Base-by-base conservation (phyloP, 2,797 vertebrate genomes). In the Amphiprion clarkii region DNA sequence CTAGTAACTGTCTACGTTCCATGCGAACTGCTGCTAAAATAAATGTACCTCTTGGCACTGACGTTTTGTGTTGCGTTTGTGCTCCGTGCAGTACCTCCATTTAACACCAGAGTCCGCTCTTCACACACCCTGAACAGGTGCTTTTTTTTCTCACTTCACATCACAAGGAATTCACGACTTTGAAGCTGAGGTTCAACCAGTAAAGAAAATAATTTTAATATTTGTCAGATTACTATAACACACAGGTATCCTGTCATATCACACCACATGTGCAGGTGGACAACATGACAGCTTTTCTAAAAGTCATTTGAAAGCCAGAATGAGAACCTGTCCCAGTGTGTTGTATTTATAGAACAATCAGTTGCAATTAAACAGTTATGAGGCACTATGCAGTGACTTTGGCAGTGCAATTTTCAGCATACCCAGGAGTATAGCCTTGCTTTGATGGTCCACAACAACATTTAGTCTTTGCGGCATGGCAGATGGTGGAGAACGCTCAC, bases 151-250 rank as follows among this genome's bases (percentile, higher is more conserved):
- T 7, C 16, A 16, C 44, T 19, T 6, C 16, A 14, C 16, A 19
- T 31, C 31, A 60, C 21, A 77, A 72, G 36, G 55, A 84, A 78
- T 66, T 74, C 65, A 81, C 73, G 36, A 75, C 31, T 54, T 13
- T 11, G 55, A 87, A 81, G 57, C 59, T 79, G 63, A 76, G 70
- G 60, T 87, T 87, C 82, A 90, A 91, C 88, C 81, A 88, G 87
- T 94, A 91, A 93, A 89, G 87, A 94, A 94, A 94, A 93, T 91
- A 89, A 83, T 88, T 93, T 93, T 94, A 93, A 93, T 93, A 83
- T 89, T 76, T 71, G 52, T 67, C 55, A 58, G 77, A 75, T 64
- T 53, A 86, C 77, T 67, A 12, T 21, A 71, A 85, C 76, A 81
- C 74, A 82, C 81, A 92, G 81, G 70, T 88, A 65, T 82, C 29